Evolutionary conservation across 2,113 vertebrate genomes (phyloP), one percentile per base, ranked within the genome.

Genomic region (Clarias batrachus): DNA sequence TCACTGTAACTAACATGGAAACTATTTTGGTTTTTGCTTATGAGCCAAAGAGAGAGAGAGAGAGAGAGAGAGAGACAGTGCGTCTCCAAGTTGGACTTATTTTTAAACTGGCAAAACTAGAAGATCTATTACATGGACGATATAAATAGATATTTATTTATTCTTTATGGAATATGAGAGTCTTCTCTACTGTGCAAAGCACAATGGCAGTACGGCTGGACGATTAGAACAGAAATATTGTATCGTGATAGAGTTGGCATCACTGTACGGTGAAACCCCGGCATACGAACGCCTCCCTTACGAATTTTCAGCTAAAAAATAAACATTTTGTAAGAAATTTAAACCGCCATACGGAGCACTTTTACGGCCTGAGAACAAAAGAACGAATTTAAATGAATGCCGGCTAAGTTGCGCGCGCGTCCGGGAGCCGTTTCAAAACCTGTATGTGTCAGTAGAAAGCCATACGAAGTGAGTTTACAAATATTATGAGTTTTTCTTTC

Each of bases 81-180:
- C 1, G 1, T 52, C 37, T 52, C 23, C 21, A 52, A 25, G 48
- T 30, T n/a, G 23, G n/a, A 21, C 11, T 76, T 25, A 14, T 76
- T 3, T 13, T 54, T 54, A 16, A 12, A 9, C 52, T 57, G 52
- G 5, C 76, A 56, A 19, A 57, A 1, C 76, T 14, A 27, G 41
- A 48, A 48, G 41, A 11, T n/a, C 73, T 78, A 7, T 54, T 57
- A 19, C 76, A 3, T 54, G 54, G 5, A 10, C n/a, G 2, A 1
- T 77, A n/a, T 77, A 77, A 77, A 77, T 56, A 56, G 52, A 77
- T 17, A 7, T 23, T 56, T 54, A 8, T 76, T 77, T 77, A 77
- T 77, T 54, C 1, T 2, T 16, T 2, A 25, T 76, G 37, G 19
- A 74, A 4, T 1, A 1, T 8, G 12, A 0, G 71, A 12, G 19